phyloP scores from a whole-genome alignment of 2,113 vertebrate species.

The Garra rufa region DNA sequence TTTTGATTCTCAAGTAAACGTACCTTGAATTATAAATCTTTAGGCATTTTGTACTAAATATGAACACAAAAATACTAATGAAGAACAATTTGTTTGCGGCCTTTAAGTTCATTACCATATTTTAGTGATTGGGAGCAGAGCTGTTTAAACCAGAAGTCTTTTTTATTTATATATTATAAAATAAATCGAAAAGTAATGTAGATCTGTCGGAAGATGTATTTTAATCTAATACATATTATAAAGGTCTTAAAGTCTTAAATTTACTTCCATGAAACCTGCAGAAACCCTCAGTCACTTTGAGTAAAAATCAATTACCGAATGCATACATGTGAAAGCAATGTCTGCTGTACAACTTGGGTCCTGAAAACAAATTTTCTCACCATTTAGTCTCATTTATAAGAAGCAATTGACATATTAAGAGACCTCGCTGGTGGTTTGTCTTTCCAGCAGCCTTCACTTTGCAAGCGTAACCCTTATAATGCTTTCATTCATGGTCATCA shows the following conservation, averaged over 20 bases:
- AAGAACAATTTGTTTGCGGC: too few species aligned
- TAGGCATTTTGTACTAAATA: too few species aligned
- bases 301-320: background rate
- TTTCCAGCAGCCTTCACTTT: background rate
- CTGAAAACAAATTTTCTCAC: background rate
- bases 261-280: background rate
- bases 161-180: too few species aligned
- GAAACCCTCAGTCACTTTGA: background rate
- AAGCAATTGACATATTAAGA: background rate
- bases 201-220: too few species aligned
- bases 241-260: background rate
- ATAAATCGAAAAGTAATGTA: too few species aligned
- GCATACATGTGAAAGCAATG: background rate
- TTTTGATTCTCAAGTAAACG: too few species aligned
- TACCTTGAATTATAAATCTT: too few species aligned
- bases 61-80: too few species aligned
- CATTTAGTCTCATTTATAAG: background rate
- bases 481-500: slow-evolving; percentile 24
- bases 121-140: too few species aligned
- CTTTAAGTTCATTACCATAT: too few species aligned
- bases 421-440: background rate
- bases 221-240: too few species aligned
- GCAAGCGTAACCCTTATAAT: slow-evolving; percentile 24
- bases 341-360: background rate
- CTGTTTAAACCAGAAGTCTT: too few species aligned